phyloP scores from a whole-genome alignment of 2,888 invertebrate genomes.

The Capitulum mitella region DNA sequence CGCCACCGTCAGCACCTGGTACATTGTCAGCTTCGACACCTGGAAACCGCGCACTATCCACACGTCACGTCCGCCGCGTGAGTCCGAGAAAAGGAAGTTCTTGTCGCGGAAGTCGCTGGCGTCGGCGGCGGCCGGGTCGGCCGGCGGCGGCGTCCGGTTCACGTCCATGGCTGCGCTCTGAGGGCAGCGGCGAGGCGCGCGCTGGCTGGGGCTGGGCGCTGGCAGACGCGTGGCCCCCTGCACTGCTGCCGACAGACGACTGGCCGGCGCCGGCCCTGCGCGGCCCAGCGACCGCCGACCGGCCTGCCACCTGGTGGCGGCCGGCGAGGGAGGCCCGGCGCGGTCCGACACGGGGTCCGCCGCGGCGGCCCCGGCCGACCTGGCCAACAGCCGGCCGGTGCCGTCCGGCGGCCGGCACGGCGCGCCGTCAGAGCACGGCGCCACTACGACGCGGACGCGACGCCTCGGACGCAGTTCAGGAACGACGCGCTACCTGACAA shows the following conservation, averaged over 20 bases:
- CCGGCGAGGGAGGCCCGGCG: no score
- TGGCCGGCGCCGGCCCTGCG: not conserved
- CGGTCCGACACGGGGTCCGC: no score
- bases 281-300: not conserved
- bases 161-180: not conserved
- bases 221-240: not conserved
- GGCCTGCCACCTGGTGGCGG: not conserved
- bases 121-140: not conserved
- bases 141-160: not conserved
- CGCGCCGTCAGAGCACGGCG: no score
- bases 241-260: not conserved
- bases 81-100: slow-evolving; percentile 22
- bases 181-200: not conserved
- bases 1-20: slow-evolving; percentile 6
- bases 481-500: no score
- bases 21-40: slow-evolving; percentile 1
- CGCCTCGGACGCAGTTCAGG: no score
- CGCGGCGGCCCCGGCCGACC: no score
- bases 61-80: slow-evolving; percentile 12
- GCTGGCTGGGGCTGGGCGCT: not conserved
- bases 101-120: slow-evolving; percentile 10
- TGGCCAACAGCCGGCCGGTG: no score
- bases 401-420: no score
- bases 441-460: no score
- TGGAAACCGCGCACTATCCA: slow-evolving; percentile 24